Percentiles rank a stretch among this genome's conserved stretches.
These are phyloP conservation scores for Scaptomyza caliginosa DNA, from an alignment of 2,888 invertebrate species.

Conservation along the genomic window DNA sequence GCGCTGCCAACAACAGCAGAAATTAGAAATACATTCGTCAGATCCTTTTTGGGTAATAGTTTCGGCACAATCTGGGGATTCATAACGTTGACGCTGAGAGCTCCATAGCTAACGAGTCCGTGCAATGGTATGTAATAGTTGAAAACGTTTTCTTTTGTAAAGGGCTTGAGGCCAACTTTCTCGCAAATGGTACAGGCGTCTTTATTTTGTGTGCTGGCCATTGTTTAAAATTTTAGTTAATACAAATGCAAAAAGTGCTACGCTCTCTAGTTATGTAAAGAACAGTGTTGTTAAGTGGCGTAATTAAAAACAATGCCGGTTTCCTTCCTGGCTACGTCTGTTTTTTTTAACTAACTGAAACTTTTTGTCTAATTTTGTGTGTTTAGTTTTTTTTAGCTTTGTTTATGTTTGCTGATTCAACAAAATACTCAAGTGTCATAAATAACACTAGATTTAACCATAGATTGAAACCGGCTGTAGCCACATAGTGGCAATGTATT, in stretches of 20 bases:
- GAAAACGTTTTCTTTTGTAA: constrained; percentile 89
- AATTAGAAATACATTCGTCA: constrained; percentile 92
- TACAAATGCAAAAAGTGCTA: constrained; percentile 52
- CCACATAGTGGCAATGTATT: constrained; percentile 44
- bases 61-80: constrained; percentile 91
- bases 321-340: neutral
- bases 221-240: constrained; percentile 49
- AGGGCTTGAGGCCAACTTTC: constrained; percentile 86
- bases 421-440: constrained; percentile 8
- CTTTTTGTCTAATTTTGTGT: neutral
- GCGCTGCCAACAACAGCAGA: constrained; percentile 93
- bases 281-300: constrained; percentile 51
- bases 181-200: constrained; percentile 80
- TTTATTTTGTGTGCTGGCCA: constrained; percentile 69
- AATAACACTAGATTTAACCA: constrained; percentile 4
- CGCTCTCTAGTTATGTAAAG: constrained; percentile 67
- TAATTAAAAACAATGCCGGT: constrained; percentile 31
- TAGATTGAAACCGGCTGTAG: constrained; percentile 37
- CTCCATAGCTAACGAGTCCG: constrained; percentile 90
- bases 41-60: constrained; percentile 86
- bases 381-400: neutral
- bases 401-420: constrained; percentile 18
- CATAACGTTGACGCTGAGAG: constrained; percentile 92
- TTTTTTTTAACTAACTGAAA: neutral
- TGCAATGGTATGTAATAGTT: constrained; percentile 91